Percentiles rank a stretch among this genome's conserved stretches.
Conservation (phyloP, 2,113 vertebrate species). For the Apaloderma vittatum region DNA sequence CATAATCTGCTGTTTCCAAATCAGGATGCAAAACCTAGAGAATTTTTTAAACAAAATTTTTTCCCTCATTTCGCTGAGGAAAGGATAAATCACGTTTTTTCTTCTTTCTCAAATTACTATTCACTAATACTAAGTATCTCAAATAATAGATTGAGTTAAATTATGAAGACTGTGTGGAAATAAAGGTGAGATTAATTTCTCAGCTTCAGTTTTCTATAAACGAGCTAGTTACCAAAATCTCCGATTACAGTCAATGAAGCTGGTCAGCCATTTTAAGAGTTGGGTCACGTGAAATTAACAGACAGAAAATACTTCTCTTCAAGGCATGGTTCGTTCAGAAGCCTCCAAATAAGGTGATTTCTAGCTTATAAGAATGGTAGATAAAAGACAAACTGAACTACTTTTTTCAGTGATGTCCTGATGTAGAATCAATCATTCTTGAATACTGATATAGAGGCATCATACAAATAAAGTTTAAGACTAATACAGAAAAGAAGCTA, state of each 20-base stretch:
- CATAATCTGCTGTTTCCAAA: slow-evolving; percentile 96
- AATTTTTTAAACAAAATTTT: slow-evolving; percentile 27
- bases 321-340: background rate
- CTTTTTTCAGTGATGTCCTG: background rate
- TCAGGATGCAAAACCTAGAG: slow-evolving; percentile 95
- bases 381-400: background rate
- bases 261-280: background rate
- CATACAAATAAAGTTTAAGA: background rate
- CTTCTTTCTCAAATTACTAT: background rate
- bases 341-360: background rate
- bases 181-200: background rate
- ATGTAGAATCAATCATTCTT: background rate
- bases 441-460: background rate
- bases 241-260: background rate
- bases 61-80: background rate
- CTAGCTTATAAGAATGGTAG: background rate
- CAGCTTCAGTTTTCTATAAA: background rate
- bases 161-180: background rate
- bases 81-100: background rate
- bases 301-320: background rate
- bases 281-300: background rate
- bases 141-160: background rate
- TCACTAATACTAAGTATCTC: background rate
- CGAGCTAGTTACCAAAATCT: background rate
- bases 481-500: background rate